Percentiles rank a stretch among this genome's conserved stretches.
phyloP scores from a whole-genome alignment of 2,888 invertebrate genomes.

The Andrena dorsata region DNA sequence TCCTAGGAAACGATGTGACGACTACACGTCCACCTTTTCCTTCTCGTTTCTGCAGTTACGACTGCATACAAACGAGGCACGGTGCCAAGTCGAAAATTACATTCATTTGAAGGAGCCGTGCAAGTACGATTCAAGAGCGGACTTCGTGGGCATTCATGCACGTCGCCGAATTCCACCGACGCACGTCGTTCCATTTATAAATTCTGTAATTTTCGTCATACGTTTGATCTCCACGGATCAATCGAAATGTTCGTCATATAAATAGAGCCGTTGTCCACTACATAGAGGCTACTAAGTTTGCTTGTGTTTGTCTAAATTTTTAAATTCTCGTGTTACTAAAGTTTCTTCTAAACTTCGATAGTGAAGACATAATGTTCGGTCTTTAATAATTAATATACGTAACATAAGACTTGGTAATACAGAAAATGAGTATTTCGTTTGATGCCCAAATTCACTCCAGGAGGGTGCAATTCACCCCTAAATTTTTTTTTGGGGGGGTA shows the following conservation, averaged over 20 bases:
- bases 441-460: no score
- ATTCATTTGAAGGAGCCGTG: conserved; percentile 35
- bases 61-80: conserved; percentile 37
- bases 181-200: conserved; percentile 33
- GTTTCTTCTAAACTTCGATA: no score
- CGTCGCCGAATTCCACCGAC: conserved; percentile 19
- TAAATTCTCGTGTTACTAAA: no score
- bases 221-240: conserved; percentile 17
- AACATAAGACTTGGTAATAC: background rate
- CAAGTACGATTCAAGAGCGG: conserved; percentile 16
- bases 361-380: no score
- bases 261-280: conserved; percentile 12
- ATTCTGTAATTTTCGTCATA: conserved; percentile 12
- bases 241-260: conserved; percentile 3
- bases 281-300: no score
- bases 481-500: no score
- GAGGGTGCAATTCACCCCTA: no score
- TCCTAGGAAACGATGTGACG: background rate
- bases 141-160: conserved; percentile 23
- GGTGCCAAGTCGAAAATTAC: conserved; percentile 55
- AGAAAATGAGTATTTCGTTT: background rate
- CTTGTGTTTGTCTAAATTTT: no score
- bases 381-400: background rate
- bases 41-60: conserved; percentile 23
- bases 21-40: background rate